Evolutionary conservation across 2,797 vertebrate species (phyloP).

Genomic region (Rhyacichthys aspro): DNA sequence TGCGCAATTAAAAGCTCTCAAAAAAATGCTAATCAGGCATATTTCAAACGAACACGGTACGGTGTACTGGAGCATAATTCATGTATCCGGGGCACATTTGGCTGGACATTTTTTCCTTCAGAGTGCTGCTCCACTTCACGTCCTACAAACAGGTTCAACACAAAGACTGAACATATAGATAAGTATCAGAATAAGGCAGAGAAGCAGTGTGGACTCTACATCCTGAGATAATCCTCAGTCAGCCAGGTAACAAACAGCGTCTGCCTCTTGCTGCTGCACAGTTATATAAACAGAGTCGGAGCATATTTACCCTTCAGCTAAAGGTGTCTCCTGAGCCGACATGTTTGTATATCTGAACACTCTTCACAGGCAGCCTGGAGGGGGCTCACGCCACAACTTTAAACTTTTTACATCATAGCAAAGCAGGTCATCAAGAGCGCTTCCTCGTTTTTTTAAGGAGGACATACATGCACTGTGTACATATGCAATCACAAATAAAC

Average conservation of each 20-base stretch:
- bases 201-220: slow-evolving; percentile 29
- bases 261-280: slow-evolving; percentile 45
- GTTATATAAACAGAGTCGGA: slow-evolving; percentile 59
- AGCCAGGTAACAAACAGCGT: slow-evolving; percentile 56
- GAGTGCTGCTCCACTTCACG: slow-evolving; percentile 11
- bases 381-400: slow-evolving; percentile 65
- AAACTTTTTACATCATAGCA: slow-evolving; percentile 59
- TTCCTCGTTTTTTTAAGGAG: slow-evolving; percentile 35
- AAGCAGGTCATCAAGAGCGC: slow-evolving; percentile 58
- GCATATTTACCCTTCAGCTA: slow-evolving; percentile 72
- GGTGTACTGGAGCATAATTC: slow-evolving; percentile 42
- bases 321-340: slow-evolving; percentile 66
- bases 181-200: slow-evolving; percentile 36
- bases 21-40: slow-evolving; percentile 45
- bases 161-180: slow-evolving; percentile 44
- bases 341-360: slow-evolving; percentile 69
- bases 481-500: slow-evolving; percentile 8
- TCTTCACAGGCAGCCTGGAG: slow-evolving; percentile 61
- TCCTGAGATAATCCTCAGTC: slow-evolving; percentile 43
- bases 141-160: slow-evolving; percentile 40
- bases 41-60: slow-evolving; percentile 20
- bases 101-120: slow-evolving; percentile 9
- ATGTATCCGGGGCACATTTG: slow-evolving; percentile 47
- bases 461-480: slow-evolving; percentile 26
- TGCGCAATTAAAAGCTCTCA: slow-evolving; percentile 26